These are phyloP conservation scores for Scolopax rusticola DNA, from an alignment of 2,797 vertebrate species.

Conservation along the genomic window DNA sequence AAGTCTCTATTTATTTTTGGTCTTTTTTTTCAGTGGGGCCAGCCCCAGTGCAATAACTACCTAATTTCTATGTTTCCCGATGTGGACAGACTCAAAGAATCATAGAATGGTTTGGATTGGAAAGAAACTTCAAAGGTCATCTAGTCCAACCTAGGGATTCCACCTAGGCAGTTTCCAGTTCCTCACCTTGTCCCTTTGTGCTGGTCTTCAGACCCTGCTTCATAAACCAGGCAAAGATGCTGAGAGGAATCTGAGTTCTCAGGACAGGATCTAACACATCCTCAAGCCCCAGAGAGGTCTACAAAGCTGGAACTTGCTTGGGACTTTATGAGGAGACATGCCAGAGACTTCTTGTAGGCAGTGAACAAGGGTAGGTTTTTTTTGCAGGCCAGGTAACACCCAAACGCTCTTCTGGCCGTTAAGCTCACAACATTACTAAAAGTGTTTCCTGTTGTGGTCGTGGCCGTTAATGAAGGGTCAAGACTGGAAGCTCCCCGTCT, in stretches of 20 bases:
- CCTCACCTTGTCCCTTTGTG: neutral
- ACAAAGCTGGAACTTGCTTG: neutral
- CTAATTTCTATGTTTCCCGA: neutral
- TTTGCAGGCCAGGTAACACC: neutral
- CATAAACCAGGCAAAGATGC: neutral
- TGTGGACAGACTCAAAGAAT: neutral
- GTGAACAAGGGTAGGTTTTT: neutral
- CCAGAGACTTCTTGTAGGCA: neutral
- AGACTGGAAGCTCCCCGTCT: neutral
- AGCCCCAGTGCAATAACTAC: neutral
- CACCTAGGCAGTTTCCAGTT: neutral
- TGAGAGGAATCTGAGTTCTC: neutral
- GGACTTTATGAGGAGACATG: neutral
- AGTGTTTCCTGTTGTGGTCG: neutral
- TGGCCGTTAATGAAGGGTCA: neutral
- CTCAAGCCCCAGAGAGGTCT: neutral
- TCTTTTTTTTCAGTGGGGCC: rapidly evolving
- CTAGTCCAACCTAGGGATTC: neutral
- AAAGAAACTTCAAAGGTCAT: neutral
- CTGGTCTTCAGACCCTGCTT: neutral
- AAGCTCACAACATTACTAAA: neutral
- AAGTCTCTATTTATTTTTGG: neutral
- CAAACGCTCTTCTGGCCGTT: neutral
- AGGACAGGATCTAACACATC: neutral
- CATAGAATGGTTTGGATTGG: neutral